phyloP scores from a whole-genome alignment of 2,797 vertebrate genomes.

The Vespertilio murinus region DNA sequence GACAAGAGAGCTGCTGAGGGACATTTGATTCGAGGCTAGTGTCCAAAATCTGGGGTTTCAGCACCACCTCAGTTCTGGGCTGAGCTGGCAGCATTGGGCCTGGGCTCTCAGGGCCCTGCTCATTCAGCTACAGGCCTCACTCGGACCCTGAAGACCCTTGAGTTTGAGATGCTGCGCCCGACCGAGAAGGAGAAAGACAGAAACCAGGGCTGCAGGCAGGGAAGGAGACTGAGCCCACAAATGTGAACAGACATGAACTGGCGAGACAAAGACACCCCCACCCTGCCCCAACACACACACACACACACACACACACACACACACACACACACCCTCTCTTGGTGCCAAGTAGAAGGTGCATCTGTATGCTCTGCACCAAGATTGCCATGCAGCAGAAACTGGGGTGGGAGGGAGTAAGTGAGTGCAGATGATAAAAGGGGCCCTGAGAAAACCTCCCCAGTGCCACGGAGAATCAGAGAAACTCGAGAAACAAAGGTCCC shows the following conservation, averaged over 20 bases:
- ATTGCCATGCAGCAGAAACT: background rate
- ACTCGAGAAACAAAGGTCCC: background rate
- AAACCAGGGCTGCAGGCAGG: background rate
- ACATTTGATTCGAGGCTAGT: background rate
- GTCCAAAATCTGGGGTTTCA: background rate
- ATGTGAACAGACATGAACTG: accelerated
- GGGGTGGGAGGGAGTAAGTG: background rate
- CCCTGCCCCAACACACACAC: too few species aligned
- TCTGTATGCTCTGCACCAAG: background rate
- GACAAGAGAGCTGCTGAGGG: background rate
- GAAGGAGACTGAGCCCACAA: background rate
- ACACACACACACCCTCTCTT: too few species aligned
- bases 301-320: background rate
- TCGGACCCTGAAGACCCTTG: background rate
- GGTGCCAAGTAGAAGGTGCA: background rate
- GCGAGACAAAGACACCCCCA: background rate
- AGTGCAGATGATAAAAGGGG: background rate
- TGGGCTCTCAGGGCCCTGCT: background rate
- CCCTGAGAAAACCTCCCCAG: background rate
- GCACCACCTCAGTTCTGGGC: background rate
- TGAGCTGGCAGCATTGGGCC: background rate
- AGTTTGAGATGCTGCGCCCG: background rate
- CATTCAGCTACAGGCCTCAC: background rate
- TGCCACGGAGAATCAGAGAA: background rate
- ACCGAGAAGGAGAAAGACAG: background rate